These are phyloP conservation scores for Papilio glaucus DNA, from an alignment of 1,140 invertebrate species.

Conservation along the genomic window DNA sequence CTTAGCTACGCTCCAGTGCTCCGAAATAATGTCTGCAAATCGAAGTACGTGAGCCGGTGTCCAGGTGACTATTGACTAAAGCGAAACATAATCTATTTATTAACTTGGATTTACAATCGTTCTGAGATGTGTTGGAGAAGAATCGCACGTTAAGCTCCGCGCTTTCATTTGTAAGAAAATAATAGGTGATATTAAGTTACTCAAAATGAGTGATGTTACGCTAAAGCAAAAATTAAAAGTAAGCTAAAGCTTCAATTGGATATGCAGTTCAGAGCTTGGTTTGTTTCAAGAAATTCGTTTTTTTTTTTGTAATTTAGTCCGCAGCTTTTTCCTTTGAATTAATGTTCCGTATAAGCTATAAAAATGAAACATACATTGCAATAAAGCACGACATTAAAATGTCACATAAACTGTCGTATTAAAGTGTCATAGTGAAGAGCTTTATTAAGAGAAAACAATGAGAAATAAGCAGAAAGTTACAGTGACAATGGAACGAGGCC, in stretches of 20 bases:
- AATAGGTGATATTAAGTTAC: no score
- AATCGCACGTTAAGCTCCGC: no score
- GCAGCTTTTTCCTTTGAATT: not conserved
- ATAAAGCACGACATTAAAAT: constrained; percentile 15
- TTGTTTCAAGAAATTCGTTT: no score
- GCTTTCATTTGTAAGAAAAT: no score
- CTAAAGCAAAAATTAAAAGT: no score
- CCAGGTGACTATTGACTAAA: not conserved
- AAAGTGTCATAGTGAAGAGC: constrained; percentile 26
- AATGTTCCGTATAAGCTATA: constrained; percentile 14
- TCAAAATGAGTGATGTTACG: no score
- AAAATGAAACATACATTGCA: constrained; percentile 23
- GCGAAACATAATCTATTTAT: constrained; percentile 5
- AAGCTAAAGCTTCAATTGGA: no score
- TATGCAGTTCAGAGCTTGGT: no score
- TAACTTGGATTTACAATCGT: not conserved
- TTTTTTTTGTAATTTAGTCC: no score
- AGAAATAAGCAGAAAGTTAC: constrained; percentile 23
- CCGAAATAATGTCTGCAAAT: constrained; percentile 7
- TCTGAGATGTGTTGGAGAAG: no score
- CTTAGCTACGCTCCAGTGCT: constrained; percentile 29
- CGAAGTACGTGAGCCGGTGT: not conserved
- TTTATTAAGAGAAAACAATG: constrained; percentile 27
- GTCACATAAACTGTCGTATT: constrained; percentile 21
- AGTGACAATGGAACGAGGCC: constrained; percentile 25